Evolutionary conservation across 2,888 invertebrate species (phyloP).

Genomic region (Melitaea athalia): DNA sequence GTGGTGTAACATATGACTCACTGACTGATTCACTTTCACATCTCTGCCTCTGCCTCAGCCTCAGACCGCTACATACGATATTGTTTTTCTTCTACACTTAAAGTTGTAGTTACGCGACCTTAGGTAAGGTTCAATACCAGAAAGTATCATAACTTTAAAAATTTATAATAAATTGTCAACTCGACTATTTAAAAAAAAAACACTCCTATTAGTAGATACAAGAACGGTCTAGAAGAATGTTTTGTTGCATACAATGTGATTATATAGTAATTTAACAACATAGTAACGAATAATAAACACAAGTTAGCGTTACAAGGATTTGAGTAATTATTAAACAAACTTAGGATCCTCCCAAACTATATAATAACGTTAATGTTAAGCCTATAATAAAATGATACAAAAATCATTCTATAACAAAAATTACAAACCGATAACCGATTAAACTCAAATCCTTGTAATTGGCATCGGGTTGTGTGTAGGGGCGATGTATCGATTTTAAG

Average conservation of each 20-base stretch:
- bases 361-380: constrained; percentile 1
- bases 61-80: constrained; percentile 17
- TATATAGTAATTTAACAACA: neutral
- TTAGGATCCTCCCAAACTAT: neutral
- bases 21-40: constrained; percentile 47
- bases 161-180: neutral
- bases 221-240: neutral
- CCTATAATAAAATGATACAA: constrained; percentile 10
- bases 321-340: neutral
- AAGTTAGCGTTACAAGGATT: neutral
- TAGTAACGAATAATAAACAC: neutral
- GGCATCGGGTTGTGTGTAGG: constrained; percentile 59
- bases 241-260: neutral
- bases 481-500: constrained; percentile 57
- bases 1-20: constrained; percentile 58
- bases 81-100: constrained; percentile 12
- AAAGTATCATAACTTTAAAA: neutral
- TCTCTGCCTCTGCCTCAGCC: constrained; percentile 31
- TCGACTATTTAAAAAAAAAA: too few relatives aligned
- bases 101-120: neutral
- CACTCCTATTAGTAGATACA: neutral
- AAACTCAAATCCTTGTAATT: constrained; percentile 74
- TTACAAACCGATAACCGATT: constrained; percentile 73
- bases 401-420: constrained; percentile 45
- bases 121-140: neutral